Evolutionary conservation across 2,797 vertebrate genomes (phyloP).

Genomic region (Australoheros facetus): DNA sequence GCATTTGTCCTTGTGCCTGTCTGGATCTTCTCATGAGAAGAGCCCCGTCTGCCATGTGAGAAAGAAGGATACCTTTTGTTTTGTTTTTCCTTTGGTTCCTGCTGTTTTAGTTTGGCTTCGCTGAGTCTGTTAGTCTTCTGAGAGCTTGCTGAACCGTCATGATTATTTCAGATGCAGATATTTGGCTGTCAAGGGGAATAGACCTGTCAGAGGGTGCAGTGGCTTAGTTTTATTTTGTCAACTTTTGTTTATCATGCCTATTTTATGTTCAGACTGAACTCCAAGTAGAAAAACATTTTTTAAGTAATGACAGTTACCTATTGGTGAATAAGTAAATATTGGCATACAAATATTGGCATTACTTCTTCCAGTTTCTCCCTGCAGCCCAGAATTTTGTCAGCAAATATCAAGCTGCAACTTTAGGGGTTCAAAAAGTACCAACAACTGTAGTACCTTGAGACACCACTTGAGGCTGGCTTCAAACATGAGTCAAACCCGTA

Average conservation of each 20-base stretch:
- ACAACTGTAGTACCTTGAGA: not conserved
- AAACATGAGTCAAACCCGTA: not conserved
- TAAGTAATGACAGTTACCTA: not conserved
- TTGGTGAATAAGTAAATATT: not conserved
- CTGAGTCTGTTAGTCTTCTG: constrained; percentile 4
- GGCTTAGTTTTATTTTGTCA: constrained; percentile 2
- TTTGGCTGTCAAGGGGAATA: constrained; percentile 18
- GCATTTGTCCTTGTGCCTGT: constrained; percentile 15
- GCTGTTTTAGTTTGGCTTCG: not conserved
- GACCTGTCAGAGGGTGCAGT: constrained; percentile 17
- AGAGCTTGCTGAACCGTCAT: constrained; percentile 29
- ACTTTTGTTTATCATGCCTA: not conserved
- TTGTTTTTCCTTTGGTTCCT: not conserved
- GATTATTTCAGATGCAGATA: constrained; percentile 37
- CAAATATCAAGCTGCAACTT: not conserved
- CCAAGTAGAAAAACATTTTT: not conserved
- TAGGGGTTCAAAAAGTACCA: not conserved
- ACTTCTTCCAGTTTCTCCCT: not conserved
- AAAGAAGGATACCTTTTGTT: not conserved
- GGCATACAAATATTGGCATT: not conserved
- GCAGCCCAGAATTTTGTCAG: not conserved
- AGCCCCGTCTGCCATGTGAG: not conserved
- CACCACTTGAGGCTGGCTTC: not conserved
- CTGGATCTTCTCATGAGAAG: constrained; percentile 27
- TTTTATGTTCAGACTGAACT: not conserved